Conservation (phyloP, 2,888 invertebrate species). For the Lasioglossum malachurum region DNA sequence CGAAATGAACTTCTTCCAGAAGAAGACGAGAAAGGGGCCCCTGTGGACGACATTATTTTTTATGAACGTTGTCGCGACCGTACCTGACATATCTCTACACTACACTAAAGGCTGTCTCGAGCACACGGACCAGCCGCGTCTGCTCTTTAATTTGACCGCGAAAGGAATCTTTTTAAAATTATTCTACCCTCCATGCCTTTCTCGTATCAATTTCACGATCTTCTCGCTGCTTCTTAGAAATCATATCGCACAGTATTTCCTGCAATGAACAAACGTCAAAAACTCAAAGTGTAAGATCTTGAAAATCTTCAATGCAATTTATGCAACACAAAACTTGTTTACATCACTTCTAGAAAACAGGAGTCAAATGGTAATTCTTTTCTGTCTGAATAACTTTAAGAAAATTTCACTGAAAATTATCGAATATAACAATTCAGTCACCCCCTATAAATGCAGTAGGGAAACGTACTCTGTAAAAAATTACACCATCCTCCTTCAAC, state of each 20-base stretch:
- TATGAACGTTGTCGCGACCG: conserved; percentile 65
- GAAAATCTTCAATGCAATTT: background rate
- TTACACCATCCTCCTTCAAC: background rate
- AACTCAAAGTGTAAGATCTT: background rate
- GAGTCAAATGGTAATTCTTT: background rate
- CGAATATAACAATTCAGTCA: too few species aligned
- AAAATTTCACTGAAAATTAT: too few species aligned
- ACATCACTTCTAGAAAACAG: background rate
- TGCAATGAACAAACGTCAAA: background rate
- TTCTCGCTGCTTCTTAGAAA: background rate
- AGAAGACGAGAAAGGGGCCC: conserved; percentile 47
- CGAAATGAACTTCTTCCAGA: conserved; percentile 76
- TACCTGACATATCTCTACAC: background rate
- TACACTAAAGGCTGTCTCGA: background rate
- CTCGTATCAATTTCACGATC: background rate
- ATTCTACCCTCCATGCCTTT: background rate
- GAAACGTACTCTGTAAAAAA: too few species aligned
- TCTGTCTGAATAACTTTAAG: background rate
- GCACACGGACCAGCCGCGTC: background rate
- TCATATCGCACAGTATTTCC: background rate
- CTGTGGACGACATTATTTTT: conserved; percentile 70
- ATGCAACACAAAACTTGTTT: background rate
- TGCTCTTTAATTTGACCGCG: background rate
- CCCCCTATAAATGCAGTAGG: too few species aligned
- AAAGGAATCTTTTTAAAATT: background rate